Percentiles rank a stretch among this genome's conserved stretches.
These are phyloP conservation scores for Exephanes ischioxanthus DNA, from an alignment of 2,888 invertebrate genomes.

Conservation along the genomic window DNA sequence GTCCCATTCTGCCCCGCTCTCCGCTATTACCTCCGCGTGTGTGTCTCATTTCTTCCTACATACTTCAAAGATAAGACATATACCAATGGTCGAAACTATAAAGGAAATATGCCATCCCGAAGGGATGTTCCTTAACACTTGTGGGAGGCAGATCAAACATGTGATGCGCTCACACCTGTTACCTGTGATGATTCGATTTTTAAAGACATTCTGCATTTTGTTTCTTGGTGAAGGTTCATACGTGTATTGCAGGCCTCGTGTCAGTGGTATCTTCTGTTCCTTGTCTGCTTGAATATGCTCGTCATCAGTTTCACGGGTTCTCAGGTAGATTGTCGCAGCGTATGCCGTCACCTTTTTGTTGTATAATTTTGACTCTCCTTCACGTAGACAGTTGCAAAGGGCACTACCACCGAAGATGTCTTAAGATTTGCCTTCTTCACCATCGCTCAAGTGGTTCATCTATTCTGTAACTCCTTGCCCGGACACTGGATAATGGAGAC, in stretches of 20 bases:
- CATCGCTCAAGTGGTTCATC: constrained; percentile 2
- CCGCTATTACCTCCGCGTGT: too few species aligned
- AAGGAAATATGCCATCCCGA: too few species aligned
- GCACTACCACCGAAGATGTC: not conserved
- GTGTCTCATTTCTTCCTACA: too few species aligned
- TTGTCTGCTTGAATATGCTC: not conserved
- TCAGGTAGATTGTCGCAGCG: not conserved
- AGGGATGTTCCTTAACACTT: too few species aligned
- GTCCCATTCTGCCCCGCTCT: too few species aligned
- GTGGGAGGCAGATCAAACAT: not conserved
- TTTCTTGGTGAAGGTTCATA: not conserved
- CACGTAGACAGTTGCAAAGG: constrained; percentile 3
- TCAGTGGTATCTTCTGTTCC: not conserved
- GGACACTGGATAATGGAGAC: constrained; percentile 48
- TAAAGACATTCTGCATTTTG: not conserved
- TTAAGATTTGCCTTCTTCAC: not conserved
- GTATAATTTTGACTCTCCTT: not conserved
- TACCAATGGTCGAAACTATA: too few species aligned
- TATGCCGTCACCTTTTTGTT: not conserved
- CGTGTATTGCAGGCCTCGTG: not conserved
- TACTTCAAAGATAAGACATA: too few species aligned
- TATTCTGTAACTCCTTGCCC: constrained; percentile 34
- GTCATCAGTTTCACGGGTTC: not conserved
- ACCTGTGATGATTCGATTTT: not conserved
- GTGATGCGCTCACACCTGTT: not conserved